Evolutionary conservation across 1,140 invertebrate species (phyloP).

Genomic region (Panagrolaimus sp.): DNA sequence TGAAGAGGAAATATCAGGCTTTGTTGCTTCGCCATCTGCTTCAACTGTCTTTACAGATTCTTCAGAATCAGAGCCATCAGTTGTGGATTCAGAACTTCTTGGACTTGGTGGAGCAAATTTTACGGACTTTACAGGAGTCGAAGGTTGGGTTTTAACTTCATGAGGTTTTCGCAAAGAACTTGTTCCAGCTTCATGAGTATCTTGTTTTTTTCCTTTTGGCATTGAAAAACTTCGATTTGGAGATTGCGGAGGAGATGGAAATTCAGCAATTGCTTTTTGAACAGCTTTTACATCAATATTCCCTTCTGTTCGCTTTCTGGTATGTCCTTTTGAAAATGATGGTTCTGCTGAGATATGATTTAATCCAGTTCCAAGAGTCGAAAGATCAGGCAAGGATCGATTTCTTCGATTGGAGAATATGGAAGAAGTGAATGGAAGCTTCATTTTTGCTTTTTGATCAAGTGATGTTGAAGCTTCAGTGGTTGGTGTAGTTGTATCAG

Average conservation of each 20-base stretch:
- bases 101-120: not conserved
- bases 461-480: not conserved
- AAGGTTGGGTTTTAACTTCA: not conserved
- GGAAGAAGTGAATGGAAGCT: slow-evolving; percentile 48
- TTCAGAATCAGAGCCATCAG: slow-evolving; percentile 17
- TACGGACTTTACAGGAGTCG: slow-evolving; percentile 15
- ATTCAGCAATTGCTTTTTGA: not conserved
- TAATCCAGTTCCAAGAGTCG: not conserved
- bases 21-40: not conserved
- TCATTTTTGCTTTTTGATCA: slow-evolving; percentile 3
- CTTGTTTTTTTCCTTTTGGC: not conserved
- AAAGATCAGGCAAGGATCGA: slow-evolving; percentile 46
- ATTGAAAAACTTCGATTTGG: not conserved
- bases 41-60: slow-evolving; percentile 21
- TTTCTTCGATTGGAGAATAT: slow-evolving; percentile 47
- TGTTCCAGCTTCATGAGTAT: not conserved
- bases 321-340: not conserved
- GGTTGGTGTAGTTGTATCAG: not conserved
- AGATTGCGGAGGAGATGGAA: not conserved
- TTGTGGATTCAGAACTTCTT: not conserved
- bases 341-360: not conserved
- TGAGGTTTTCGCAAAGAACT: not conserved
- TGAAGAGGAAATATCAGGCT: not conserved
- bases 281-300: not conserved
- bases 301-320: not conserved